Percentiles rank a stretch among this genome's conserved stretches.
Conservation (phyloP, 2,113 vertebrate species). For the Cheilinus undulatus region DNA sequence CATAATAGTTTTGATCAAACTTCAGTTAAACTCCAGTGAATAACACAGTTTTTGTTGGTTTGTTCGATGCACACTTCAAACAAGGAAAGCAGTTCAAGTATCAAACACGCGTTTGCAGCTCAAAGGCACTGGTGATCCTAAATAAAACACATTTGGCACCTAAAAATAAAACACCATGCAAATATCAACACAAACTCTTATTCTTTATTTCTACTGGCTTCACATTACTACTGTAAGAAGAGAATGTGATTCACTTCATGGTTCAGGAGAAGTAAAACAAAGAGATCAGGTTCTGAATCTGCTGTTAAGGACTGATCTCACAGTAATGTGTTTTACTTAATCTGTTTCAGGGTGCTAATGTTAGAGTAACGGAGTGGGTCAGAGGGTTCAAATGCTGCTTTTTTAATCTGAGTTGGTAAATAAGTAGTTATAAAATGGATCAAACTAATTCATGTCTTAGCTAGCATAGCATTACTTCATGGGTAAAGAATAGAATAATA, state of each 20-base stretch:
- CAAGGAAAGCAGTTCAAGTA: conserved; percentile 43
- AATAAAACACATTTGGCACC: conserved; percentile 30
- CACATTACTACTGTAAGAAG: not conserved
- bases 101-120: conserved; percentile 47
- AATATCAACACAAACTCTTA: conserved; percentile 28
- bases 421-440: conserved; percentile 36
- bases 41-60: conserved; percentile 34
- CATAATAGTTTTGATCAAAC: not conserved
- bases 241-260: conserved; percentile 7
- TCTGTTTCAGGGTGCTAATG: conserved; percentile 11
- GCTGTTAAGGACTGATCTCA: conserved; percentile 4
- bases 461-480: conserved; percentile 50
- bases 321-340: not conserved
- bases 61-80: conserved; percentile 22
- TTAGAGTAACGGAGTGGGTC: conserved; percentile 1
- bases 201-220: not conserved
- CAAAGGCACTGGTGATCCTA: conserved; percentile 74
- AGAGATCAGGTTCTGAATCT: conserved; percentile 4
- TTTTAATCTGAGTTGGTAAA: conserved; percentile 29
- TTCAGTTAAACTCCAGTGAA: conserved; percentile 26
- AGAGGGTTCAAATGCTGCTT: conserved; percentile 21
- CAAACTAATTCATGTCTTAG: conserved; percentile 23
- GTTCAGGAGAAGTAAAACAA: conserved; percentile 18
- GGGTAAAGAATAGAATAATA: conserved; percentile 49
- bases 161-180: conserved; percentile 44